Evolutionary conservation across 1,140 invertebrate species (phyloP).

Genomic region (Acyrthosiphon pisum): DNA sequence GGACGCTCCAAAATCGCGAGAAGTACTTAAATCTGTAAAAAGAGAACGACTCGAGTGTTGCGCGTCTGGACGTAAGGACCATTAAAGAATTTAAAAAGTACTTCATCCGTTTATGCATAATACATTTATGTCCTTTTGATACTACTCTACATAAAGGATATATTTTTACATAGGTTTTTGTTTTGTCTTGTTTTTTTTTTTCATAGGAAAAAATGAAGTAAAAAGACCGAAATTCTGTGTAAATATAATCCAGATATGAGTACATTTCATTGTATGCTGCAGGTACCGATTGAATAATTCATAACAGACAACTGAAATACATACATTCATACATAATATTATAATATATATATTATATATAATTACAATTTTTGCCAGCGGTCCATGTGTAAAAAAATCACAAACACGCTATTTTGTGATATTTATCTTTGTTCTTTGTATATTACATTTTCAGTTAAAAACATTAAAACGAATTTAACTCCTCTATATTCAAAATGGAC

Average conservation of each 20-base stretch:
- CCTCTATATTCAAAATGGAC: not conserved
- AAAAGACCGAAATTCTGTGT: constrained; percentile 28
- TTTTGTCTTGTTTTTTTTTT: not conserved
- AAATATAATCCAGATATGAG: constrained; percentile 52
- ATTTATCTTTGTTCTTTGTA: not conserved
- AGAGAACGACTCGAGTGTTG: constrained; percentile 12
- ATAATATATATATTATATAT: not conserved
- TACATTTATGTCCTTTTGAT: constrained; percentile 50
- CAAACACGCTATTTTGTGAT: not conserved
- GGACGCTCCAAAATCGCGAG: too few relatives aligned
- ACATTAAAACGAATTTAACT: not conserved
- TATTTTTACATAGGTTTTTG: constrained; percentile 22
- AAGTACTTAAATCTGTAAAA: not conserved
- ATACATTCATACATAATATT: not conserved
- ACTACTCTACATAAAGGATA: not conserved
- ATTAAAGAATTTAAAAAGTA: constrained; percentile 42
- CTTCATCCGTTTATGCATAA: constrained; percentile 41
- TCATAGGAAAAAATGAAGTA: not conserved
- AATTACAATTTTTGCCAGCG: not conserved
- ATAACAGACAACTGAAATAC: constrained; percentile 7
- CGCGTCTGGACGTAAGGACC: constrained; percentile 37
- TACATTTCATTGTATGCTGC: not conserved
- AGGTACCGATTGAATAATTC: constrained; percentile 51
- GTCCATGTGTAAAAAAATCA: not conserved
- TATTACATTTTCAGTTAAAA: not conserved